Evolutionary conservation across 2,113 vertebrate genomes (phyloP), one percentile per base, ranked within the genome.

Genomic region (Physeter macrocephalus): DNA sequence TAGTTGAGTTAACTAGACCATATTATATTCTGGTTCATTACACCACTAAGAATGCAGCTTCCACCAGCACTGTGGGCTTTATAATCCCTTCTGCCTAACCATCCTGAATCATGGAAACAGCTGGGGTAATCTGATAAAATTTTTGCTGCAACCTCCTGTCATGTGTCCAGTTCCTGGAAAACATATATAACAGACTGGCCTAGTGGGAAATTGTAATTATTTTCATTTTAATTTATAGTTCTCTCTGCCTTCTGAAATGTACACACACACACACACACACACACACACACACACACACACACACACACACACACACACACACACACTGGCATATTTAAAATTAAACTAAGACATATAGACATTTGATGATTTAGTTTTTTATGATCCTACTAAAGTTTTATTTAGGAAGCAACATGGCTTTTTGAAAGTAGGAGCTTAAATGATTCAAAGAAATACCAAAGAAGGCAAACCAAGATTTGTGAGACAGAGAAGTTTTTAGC

Each of bases 381-480:
- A 67, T 86, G 46, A 66, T 86, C 67, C 43, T 64, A 75, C 61
- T 82, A 21, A 95, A 87, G n/a, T 80, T 72, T 93, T 27, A 21
- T 81, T 80, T 94, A 61, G 57, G 66, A 88, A 80, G 46, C 31
- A 82, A n/a, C 27, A 6, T 78, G 49, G 14, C 41, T 81, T 95
- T 81, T 85, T 93, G 34, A 88, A 95, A 75, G 77, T 39, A 86
- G 20, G 43, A 93, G 13, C 20, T 86, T 89, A 81, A 96, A 67
- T 82, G 52, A 84, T 41, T 75, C 41, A 92, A 94, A 92, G 43
- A 77, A 72, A 87, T 84, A 43, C 7, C 39, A 78, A 77, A 75
- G 81, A 36, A 59, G 41, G 78, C 29, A 95, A 86, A 59, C n/a
- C 72, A 82, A 75, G 71, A 75, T 62, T 84, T 64, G 72, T 54